A percentile compares a stretch with the other conserved stretches of the same genome.
Evolutionary conservation across 2,797 vertebrate genomes (phyloP).

Genomic region (Sus cebifrons): DNA sequence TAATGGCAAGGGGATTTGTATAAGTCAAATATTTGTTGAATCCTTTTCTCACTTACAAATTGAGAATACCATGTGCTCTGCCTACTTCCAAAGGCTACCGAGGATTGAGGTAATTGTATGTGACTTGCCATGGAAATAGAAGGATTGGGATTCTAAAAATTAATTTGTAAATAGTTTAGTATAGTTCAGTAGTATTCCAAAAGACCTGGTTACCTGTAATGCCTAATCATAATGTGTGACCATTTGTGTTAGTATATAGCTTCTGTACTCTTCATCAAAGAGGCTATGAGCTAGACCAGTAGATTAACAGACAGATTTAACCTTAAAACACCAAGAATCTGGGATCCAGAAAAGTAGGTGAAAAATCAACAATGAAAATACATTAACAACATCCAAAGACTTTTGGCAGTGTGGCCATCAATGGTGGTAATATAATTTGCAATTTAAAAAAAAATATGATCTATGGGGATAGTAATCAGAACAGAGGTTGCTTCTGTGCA

Average conservation of each 20-base stretch:
- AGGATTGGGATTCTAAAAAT: conserved; percentile 17
- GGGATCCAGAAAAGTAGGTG: background rate
- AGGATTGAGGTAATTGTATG: conserved; percentile 50
- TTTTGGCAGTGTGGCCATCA: conserved; percentile 3
- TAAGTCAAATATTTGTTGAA: background rate
- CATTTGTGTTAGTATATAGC: background rate
- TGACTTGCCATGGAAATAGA: conserved; percentile 46
- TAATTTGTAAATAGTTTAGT: conserved; percentile 56
- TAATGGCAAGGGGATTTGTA: conserved; percentile 11
- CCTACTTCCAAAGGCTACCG: conserved; percentile 36
- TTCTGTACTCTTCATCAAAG: conserved; percentile 20
- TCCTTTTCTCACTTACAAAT: conserved; percentile 45
- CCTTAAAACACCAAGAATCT: conserved; percentile 34
- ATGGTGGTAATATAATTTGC: background rate
- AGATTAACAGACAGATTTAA: conserved; percentile 5
- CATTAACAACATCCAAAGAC: conserved; percentile 4
- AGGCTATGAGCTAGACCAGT: background rate
- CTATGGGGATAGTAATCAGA: background rate
- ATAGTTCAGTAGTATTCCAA: conserved; percentile 20
- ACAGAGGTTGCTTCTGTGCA: background rate
- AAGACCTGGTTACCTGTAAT: background rate
- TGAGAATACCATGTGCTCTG: background rate
- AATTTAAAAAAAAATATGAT: conserved; percentile 39
- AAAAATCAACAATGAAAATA: conserved; percentile 51
- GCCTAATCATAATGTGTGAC: background rate